Base-by-base conservation (phyloP, 2,888 invertebrate genomes). In the Drosophila tanythrix region DNA sequence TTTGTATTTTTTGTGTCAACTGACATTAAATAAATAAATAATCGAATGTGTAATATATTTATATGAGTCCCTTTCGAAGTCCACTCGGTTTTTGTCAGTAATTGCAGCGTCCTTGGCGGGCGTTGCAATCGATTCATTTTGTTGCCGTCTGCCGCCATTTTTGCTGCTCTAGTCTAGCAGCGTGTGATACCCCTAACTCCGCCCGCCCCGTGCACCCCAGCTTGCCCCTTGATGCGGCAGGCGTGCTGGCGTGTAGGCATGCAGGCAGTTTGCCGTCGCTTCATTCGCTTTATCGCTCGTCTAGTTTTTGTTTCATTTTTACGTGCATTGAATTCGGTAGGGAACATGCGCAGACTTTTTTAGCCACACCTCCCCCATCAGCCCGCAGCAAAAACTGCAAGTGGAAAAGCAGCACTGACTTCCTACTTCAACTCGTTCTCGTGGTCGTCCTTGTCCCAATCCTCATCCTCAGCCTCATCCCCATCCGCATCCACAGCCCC, bases 291-390 rank as follows among this genome's bases (percentile, higher is more conserved):
- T 74, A 76, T 61, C 66, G 78, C 48, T 73, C 79, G 74, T 81
- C 70, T 83, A 79, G 68, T 69, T 78, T 78, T 87, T 79, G 65
- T 76, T 87, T 73, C 52, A 57, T 68, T 79, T 82, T 79, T 79
- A 63, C 74, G 73, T 64, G 62, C 18, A 27, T 36, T 66, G 50
- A 78, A 71, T 82, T 81, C 75, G 74, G 82, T 82, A 83, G 80
- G 77, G 91, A 86, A 85, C 91, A 90, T 90, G 90, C 90, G 90
- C 90, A 91, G 75, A 84, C 79, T 88, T 87, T 88, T 91, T 84
- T 77, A 60, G 76, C 56, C 71, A 74, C 78, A 65, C 83, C 51
- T n/a, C 15, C 55, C 27, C 38, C 21, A 36, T 5, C 36, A n/a
- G 55, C 25, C 36, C 53, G 53, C 53, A 36, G 35, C 53, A 25